Evolutionary conservation across 2,113 vertebrate genomes (phyloP).

Genomic region (Gallinago undulata): DNA sequence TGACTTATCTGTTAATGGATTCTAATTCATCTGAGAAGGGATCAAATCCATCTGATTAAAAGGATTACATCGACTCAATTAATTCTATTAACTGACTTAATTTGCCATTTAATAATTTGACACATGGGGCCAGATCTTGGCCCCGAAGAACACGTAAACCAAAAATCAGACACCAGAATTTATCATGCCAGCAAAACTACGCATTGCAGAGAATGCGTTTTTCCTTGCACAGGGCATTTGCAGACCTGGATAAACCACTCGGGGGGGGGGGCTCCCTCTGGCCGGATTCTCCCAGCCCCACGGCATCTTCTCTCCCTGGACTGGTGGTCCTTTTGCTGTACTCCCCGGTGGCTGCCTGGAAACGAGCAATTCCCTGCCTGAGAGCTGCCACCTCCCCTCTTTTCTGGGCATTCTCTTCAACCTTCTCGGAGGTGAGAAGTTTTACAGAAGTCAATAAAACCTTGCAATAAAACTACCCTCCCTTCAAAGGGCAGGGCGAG

Average conservation of each 20-base stretch:
- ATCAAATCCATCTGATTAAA: conserved; percentile 61
- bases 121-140: conserved; percentile 4
- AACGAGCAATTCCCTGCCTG: background rate
- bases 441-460: conserved; percentile 47
- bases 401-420: background rate
- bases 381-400: background rate
- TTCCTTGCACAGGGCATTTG: background rate
- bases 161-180: background rate
- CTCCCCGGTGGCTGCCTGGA: background rate
- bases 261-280: background rate
- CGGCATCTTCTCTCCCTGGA: background rate
- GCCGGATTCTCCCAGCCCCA: background rate
- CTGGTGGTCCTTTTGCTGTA: background rate
- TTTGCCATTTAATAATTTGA: conserved; percentile 51
- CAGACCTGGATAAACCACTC: background rate
- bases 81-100: conserved; percentile 59
- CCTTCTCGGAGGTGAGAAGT: conserved; percentile 17
- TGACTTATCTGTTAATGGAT: conserved; percentile 66
- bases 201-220: background rate
- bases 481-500: conserved; percentile 31
- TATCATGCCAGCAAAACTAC: background rate
- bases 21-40: conserved; percentile 50
- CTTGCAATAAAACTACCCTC: conserved; percentile 15
- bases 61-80: conserved; percentile 57
- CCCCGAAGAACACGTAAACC: background rate